Conservation (phyloP, 2,797 vertebrate species). For the Martes flavigula region DNA sequence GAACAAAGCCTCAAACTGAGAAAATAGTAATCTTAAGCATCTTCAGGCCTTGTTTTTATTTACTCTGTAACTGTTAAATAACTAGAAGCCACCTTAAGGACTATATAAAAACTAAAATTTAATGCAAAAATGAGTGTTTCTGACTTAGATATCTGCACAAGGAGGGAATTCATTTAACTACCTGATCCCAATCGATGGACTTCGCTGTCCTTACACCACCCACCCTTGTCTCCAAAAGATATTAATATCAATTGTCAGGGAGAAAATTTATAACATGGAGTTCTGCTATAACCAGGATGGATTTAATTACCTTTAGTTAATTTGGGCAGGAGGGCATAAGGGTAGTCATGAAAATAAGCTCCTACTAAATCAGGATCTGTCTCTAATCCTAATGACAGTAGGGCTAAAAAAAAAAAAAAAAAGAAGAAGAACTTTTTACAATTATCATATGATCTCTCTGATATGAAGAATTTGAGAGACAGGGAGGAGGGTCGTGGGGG, state of each 20-base stretch:
- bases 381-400: neutral
- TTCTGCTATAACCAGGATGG: neutral
- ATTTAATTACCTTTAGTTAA: neutral
- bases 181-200: neutral
- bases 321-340: neutral
- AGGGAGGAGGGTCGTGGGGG: too few relatives aligned
- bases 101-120: neutral
- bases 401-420: neutral
- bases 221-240: neutral
- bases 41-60: neutral
- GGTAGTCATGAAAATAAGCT: neutral
- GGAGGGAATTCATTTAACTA: neutral
- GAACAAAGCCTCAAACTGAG: neutral
- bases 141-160: neutral
- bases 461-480: too few relatives aligned
- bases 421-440: neutral
- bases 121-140: neutral
- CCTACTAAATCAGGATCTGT: neutral
- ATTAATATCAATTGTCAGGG: neutral
- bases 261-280: neutral
- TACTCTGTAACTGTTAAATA: neutral
- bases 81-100: neutral
- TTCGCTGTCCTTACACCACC: neutral
- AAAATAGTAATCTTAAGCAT: neutral
- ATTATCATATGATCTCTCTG: too few relatives aligned